Conservation (phyloP, 2,797 vertebrate species). For the Petrocephalus schoutedeni region DNA sequence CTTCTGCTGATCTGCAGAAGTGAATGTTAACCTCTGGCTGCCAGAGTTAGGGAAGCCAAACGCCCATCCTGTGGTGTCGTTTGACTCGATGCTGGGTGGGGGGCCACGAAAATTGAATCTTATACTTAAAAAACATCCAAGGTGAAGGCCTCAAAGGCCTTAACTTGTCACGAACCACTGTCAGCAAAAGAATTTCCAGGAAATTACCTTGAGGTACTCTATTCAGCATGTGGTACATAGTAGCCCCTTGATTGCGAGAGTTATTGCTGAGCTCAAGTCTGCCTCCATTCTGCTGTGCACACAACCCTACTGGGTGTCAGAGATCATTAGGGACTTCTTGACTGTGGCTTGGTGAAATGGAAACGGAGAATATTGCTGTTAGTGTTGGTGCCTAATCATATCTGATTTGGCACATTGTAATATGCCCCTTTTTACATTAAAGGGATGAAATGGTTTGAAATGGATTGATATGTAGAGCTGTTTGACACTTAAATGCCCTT, state of each 20-base stretch:
- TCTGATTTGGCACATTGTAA: not conserved
- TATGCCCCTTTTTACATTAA: not conserved
- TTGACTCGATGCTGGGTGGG: not conserved
- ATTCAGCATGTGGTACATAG: not conserved
- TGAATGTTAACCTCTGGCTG: conserved; percentile 17
- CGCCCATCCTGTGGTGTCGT: conserved; percentile 12
- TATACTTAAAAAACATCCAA: not conserved
- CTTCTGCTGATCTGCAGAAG: conserved; percentile 24
- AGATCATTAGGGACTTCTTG: not conserved
- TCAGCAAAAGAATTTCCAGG: not conserved
- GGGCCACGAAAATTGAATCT: not conserved
- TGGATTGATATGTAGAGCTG: not conserved
- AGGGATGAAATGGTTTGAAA: not conserved
- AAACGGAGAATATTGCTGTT: not conserved
- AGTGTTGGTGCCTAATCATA: not conserved
- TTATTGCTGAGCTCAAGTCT: not conserved
- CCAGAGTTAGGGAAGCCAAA: conserved; percentile 7
- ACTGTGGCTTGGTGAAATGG: not conserved
- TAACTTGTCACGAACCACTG: not conserved
- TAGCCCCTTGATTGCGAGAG: not conserved
- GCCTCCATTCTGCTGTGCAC: not conserved
- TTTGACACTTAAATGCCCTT: not conserved
- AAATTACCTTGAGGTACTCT: not conserved
- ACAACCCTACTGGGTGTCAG: not conserved
- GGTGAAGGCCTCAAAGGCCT: not conserved